A percentile compares a stretch with the other conserved stretches of the same genome.
phyloP scores from a whole-genome alignment of 1,140 invertebrate genomes.

The Hermetia illucens region DNA sequence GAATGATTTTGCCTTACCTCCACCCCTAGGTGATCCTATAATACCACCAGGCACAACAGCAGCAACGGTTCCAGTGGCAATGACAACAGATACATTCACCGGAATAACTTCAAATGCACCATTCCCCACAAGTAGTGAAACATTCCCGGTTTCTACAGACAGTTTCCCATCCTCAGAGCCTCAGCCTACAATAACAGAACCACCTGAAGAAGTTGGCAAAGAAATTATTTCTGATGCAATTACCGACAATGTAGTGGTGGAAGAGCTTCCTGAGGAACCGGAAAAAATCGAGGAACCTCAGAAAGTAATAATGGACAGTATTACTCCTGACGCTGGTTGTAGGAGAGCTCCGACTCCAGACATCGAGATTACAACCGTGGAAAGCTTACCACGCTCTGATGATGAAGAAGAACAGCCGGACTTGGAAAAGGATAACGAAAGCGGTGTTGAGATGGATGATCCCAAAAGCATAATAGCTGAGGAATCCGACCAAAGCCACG shows the following conservation, averaged over 20 bases:
- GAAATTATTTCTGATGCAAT: too few species aligned
- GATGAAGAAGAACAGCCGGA: slow-evolving; percentile 25
- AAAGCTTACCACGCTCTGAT: slow-evolving; percentile 25
- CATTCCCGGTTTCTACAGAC: too few species aligned
- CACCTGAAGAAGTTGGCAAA: too few species aligned
- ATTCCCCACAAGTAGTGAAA: too few species aligned
- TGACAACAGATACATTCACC: background rate
- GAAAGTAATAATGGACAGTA: slow-evolving; percentile 11
- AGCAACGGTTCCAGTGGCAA: background rate
- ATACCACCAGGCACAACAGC: background rate
- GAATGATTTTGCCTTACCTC: background rate
- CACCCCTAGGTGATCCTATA: background rate
- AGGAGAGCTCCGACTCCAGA: slow-evolving; percentile 25
- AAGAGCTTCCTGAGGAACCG: slow-evolving; percentile 4
- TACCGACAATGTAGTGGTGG: background rate
- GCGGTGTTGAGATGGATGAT: background rate
- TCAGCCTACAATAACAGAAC: too few species aligned
- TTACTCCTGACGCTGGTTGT: slow-evolving; percentile 11
- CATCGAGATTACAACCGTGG: slow-evolving; percentile 28
- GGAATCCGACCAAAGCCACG: slow-evolving; percentile 16
- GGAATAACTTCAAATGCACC: background rate
- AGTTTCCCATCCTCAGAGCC: too few species aligned
- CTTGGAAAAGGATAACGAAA: background rate
- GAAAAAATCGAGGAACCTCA: background rate
- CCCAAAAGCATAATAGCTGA: background rate